Percentiles rank a stretch among this genome's conserved stretches.
phyloP scores from a whole-genome alignment of 2,888 invertebrate species.

The Latrodectus elegans region DNA sequence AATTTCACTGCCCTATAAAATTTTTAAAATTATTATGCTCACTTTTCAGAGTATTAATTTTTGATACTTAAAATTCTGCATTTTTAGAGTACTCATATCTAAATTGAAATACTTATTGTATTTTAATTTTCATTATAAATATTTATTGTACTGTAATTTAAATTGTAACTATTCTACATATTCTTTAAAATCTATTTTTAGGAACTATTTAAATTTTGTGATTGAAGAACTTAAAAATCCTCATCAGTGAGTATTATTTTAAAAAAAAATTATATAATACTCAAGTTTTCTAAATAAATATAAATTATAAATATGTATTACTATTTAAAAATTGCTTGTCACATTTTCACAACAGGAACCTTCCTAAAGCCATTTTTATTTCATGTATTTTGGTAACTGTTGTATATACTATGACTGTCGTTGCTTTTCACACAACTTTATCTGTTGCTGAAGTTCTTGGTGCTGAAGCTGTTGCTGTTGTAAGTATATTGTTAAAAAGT shows the following conservation, averaged over 20 bases:
- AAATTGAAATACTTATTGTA: too few relatives aligned
- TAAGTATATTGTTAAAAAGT: constrained; percentile 75
- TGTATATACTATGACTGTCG: constrained; percentile 95
- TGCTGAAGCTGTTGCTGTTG: constrained; percentile 96
- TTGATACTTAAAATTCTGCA: too few relatives aligned
- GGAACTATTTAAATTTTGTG: constrained; percentile 99
- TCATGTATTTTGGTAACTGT: constrained; percentile 94
- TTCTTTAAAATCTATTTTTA: constrained; percentile 76
- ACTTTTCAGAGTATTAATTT: too few relatives aligned
- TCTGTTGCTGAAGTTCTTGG: constrained; percentile 92
- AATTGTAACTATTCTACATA: too few relatives aligned
- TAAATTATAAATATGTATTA: background rate
- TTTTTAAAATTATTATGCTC: too few relatives aligned
- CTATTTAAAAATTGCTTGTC: background rate
- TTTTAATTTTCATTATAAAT: too few relatives aligned
- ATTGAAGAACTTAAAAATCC: constrained; percentile 99
- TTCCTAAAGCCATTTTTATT: constrained; percentile 94
- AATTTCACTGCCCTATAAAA: too few relatives aligned
- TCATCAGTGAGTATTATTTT: constrained; percentile 80
- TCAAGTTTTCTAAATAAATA: background rate
- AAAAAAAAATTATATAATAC: background rate
- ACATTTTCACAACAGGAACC: constrained; percentile 80
- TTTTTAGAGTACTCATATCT: too few relatives aligned
- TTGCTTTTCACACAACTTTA: constrained; percentile 97
- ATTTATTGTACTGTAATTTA: too few relatives aligned